Conservation (phyloP, 2,113 vertebrate species). For the Nycticorax nycticorax region DNA sequence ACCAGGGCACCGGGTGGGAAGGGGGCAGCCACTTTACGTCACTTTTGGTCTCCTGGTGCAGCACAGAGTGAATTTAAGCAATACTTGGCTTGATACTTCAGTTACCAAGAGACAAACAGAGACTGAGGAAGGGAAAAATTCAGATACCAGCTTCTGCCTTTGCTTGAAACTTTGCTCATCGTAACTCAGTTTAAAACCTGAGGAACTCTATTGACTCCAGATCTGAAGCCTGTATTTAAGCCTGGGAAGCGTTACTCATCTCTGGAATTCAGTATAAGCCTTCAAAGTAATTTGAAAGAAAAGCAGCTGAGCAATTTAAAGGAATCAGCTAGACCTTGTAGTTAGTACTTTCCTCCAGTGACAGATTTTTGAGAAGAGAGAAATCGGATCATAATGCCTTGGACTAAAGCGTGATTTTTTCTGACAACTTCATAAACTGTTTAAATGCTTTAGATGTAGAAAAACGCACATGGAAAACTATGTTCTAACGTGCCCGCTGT, state of each 20-base stretch:
- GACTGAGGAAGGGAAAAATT: neutral
- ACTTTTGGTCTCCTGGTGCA: neutral
- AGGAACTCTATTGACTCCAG: neutral
- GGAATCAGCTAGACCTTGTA: neutral
- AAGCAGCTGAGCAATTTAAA: neutral
- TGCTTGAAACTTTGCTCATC: neutral
- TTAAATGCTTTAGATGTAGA: neutral
- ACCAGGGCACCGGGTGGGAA: neutral
- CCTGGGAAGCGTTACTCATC: neutral
- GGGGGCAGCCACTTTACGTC: neutral
- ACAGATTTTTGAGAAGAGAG: neutral
- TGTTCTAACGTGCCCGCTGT: fast-evolving
- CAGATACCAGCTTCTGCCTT: neutral
- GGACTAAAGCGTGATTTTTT: neutral
- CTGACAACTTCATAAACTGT: neutral
- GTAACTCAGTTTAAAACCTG: neutral
- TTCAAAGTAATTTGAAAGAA: neutral
- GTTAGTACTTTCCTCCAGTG: neutral
- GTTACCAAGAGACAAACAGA: neutral
- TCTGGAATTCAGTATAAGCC: neutral
- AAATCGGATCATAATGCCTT: neutral
- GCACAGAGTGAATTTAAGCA: neutral
- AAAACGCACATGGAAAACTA: neutral
- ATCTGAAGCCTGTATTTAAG: neutral
- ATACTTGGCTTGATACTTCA: neutral